Conservation (phyloP, 2,113 vertebrate species). For the Sinocyclocheilus maitianheensis region DNA sequence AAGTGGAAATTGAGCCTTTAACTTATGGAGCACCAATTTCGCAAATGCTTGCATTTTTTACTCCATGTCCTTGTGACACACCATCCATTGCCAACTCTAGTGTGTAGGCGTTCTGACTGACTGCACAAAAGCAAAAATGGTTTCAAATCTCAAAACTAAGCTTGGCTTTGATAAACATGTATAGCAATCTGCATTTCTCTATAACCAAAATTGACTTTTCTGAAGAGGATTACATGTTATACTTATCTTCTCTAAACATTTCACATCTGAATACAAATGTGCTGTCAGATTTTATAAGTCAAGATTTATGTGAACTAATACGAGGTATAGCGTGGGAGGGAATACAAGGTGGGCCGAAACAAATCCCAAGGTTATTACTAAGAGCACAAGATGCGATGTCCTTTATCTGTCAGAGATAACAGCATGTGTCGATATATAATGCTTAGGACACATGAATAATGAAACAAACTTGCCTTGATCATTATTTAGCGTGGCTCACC, state of each 20-base stretch:
- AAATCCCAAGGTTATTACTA: slow-evolving; percentile 24
- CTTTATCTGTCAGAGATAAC: slow-evolving; percentile 25
- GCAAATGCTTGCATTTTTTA: neutral
- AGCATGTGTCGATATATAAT: neutral
- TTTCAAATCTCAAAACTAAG: slow-evolving; percentile 47
- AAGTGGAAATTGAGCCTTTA: neutral
- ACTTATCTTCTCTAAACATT: slow-evolving; percentile 46
- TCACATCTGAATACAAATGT: slow-evolving; percentile 44
- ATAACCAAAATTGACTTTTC: slow-evolving; percentile 44
- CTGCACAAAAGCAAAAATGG: slow-evolving; percentile 17
- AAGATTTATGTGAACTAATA: slow-evolving; percentile 23
- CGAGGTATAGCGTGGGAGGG: neutral
- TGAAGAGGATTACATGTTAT: slow-evolving; percentile 46
- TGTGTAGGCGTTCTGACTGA: neutral
- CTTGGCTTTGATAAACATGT: slow-evolving; percentile 42
- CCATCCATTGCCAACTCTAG: neutral
- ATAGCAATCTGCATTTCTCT: slow-evolving; percentile 33
- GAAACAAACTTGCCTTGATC: neutral
- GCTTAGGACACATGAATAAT: neutral
- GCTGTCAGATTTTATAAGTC: slow-evolving; percentile 47
- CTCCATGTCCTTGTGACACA: neutral
- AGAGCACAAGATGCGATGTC: neutral
- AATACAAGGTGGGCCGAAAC: neutral
- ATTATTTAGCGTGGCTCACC: neutral
- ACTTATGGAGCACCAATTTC: neutral